Base-by-base conservation (phyloP, 2,888 invertebrate species). In the Acrobasis suavella region DNA sequence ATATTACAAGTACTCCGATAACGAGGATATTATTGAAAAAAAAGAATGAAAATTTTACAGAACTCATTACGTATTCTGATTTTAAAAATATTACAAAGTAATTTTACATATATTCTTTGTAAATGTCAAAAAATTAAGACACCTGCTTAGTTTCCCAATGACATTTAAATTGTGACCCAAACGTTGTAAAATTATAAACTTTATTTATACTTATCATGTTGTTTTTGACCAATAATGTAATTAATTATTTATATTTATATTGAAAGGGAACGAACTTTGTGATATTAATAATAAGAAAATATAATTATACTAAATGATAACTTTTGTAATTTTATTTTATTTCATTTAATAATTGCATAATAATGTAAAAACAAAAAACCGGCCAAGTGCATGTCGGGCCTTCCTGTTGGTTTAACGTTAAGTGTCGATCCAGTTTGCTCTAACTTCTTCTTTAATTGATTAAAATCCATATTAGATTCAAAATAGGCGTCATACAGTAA, bases 241-340 rank as follows among this genome's bases (percentile, higher is more conserved):
- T 58, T 65, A 67, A 60, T 60, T 63, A 64, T 5, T 32, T 59
- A 55, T 63, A 64, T 5, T 32, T 59, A 55, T 38, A 51, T 46
- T 56, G 32, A 60, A 50, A 62, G 54, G 63, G 51, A 69, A 70
- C 67, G 73, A 76, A 75, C 72, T 71, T 76, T 80, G 78, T 80
- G 81, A 80, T 78, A 77, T 70, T 80, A 77, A 69, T 49, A 10
- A 65, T 68, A 71, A 61, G 65, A 65, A 68, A 69, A 65, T n/a
- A 61, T 61, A 54, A 58, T 54, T 61, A 51, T 32, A 49, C 17
- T 22, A 22, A n/a, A 38, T 10, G 15, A 14, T 22, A 10, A 2
- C 3, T 56, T 50, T 50, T 16, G 32, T 46, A n/a, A 3, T 46
- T 46, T 46, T 46, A 46, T 46, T 46, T 14, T n/a, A 46, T 14